Evolutionary conservation across 2,888 invertebrate species (phyloP), one percentile per base, ranked within the genome.

Genomic region (Perizoma flavofasciatum): DNA sequence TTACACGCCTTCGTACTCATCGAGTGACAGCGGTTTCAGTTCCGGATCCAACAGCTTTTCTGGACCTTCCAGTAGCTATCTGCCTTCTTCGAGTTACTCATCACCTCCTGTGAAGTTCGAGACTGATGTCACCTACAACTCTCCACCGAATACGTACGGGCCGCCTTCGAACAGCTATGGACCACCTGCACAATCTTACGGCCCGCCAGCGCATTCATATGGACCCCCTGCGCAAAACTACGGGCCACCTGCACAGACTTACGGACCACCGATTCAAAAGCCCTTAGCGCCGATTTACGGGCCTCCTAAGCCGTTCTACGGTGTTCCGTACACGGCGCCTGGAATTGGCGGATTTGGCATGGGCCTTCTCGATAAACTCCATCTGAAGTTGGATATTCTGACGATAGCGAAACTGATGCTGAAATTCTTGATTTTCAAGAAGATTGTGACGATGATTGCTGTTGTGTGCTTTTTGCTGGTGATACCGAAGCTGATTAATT

Each of bases 391-490:
- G 52, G 95, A 95, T 73, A 92, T 96, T 1, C 92, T 95, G 62
- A 95, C 96, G 0, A 82, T 96, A 55, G 95, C 95, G 0, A 96
- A 96, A 85, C 93, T 96, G 59, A 74, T 96, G 58, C 82, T 96
- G 40, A 97, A 97, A 79, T 81, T 96, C 52, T 86, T 96, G 5
- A 95, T 97, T 70, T 96, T 97, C 81, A 97, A 97, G 85, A 95
- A 96, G 84, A 94, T 96, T 53, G 95, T 97, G 59, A 96, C 96
- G 71, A 96, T 96, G 84, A 94, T 96, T 45, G 96, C 95, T 0
- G 92, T 96, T 5, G 93, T 96, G 71, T 96, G 95, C 76, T 90
- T 96, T 77, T 82, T 97, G 69, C 85, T 97, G 53, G 96, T 96
- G 77, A 94, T 96, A 67, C 96, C 97, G 0, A 95, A 95, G 79